Evolutionary conservation across 2,113 vertebrate genomes (phyloP).

Genomic region (Gavialis gangeticus): DNA sequence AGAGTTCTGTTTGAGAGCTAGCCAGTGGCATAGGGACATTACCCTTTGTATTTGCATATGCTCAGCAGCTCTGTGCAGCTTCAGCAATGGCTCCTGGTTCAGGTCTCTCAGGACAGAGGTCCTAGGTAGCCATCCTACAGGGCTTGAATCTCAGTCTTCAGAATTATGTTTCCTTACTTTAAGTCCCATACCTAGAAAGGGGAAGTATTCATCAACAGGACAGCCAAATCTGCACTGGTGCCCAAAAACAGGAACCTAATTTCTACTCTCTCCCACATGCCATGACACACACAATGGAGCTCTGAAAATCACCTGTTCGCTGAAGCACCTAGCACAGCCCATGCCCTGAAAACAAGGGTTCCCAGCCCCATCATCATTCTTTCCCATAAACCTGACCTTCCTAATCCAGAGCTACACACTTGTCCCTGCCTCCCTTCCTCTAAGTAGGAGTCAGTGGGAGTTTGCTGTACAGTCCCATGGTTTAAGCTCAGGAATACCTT

Average conservation of each 20-base stretch:
- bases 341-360: not conserved
- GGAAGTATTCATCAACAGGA: not conserved
- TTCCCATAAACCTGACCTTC: not conserved
- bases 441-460: not conserved
- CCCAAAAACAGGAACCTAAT: not conserved
- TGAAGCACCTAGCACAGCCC: not conserved
- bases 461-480: not conserved
- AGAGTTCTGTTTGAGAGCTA: not conserved
- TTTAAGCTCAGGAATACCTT: conserved; percentile 62
- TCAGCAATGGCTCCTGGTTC: conserved; percentile 79
- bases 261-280: fast-evolving
- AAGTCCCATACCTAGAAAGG: conserved; percentile 76
- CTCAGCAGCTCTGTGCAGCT: conserved; percentile 76
- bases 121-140: conserved; percentile 71
- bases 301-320: not conserved
- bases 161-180: conserved; percentile 73
- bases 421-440: not conserved
- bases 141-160: conserved; percentile 71
- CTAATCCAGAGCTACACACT: not conserved
- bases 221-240: not conserved
- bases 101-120: conserved; percentile 72
- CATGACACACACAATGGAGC: not conserved
- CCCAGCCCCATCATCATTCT: not conserved
- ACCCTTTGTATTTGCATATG: conserved; percentile 77
- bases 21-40: not conserved